Conservation (phyloP, 2,113 vertebrate species). For the Clarias batrachus region DNA sequence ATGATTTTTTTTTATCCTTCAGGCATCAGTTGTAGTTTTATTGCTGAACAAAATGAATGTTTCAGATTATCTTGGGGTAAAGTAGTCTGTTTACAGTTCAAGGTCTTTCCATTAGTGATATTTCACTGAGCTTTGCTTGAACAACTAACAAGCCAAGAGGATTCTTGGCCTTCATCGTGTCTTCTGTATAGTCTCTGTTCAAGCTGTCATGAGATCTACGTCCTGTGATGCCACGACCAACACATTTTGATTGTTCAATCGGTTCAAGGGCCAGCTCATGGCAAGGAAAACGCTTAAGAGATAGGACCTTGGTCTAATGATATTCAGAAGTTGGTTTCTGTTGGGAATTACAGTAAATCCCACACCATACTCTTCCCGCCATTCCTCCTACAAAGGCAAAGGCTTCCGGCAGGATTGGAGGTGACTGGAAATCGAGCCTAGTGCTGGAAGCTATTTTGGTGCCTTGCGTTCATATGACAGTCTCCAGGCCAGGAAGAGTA, state of each 20-base stretch:
- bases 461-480: not conserved
- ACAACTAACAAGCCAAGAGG: not conserved
- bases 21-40: constrained; percentile 6
- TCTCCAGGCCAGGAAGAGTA: constrained; percentile 19
- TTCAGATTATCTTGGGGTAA: not conserved
- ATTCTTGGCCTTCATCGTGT: not conserved
- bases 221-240: not conserved
- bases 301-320: not conserved
- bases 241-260: not conserved
- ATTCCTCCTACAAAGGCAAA: not conserved
- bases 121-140: not conserved
- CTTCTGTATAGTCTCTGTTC: not conserved
- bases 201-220: not conserved
- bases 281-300: not conserved
- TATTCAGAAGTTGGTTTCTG: not conserved
- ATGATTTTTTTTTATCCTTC: not conserved
- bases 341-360: not conserved
- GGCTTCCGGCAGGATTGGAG: not conserved
- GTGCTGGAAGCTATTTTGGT: constrained; percentile 28
- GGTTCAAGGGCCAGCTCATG: not conserved
- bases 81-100: constrained; percentile 8
- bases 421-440: constrained; percentile 2
- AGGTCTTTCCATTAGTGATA: not conserved
- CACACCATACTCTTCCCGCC: not conserved
- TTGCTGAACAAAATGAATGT: not conserved